Evolutionary conservation across 2,888 invertebrate genomes (phyloP), one percentile per base, ranked within the genome.

Genomic region (Odontomyia ornata): DNA sequence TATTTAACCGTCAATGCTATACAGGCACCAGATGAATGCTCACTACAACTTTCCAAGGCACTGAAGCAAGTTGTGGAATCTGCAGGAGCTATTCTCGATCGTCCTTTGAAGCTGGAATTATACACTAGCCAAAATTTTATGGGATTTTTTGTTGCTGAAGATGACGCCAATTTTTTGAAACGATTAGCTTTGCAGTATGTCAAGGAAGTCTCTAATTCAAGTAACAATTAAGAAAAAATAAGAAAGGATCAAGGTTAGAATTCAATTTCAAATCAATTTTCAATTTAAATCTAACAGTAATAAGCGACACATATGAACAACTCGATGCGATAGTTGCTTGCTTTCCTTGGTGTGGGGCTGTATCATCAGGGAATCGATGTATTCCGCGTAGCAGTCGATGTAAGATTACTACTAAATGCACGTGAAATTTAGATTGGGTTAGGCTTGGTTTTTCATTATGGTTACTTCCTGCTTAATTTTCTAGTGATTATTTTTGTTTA

Each of bases 71-170:
- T 94, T n/a, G 90, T 93, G 81, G 92, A 93, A 80, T 89, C 89
- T 84, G 90, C 91, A 36, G 92, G 93, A 1, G 90, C 91, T 62
- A 89, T 90, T 65, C 88, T 94, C 27, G 89, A 89, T 81, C 90
- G 90, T 77, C 90, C 91, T 0, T 86, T 94, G 4, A 91, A 91
- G 82, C 86, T 96, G 71, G 96, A 96, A 85, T 91, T 93, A 0
- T 96, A 96, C 83, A 91, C 93, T 69, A 95, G 95, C 30, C 92
- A 92, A 21, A 96, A 95, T 86, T 97, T 96, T 84, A 95, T 97
- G 92, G 97, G 96, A 0, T 90, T 96, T 69, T 96, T 96, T 87
- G 92, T 96, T 1, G 92, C 92, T 15, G 94, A 95, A 81, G 90
- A 93, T 80, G 93, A 94, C 87, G 94, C 94, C 0, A 93, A 93